Base-by-base conservation (phyloP, 2,797 vertebrate genomes). In the Chrysocyon brachyurus region DNA sequence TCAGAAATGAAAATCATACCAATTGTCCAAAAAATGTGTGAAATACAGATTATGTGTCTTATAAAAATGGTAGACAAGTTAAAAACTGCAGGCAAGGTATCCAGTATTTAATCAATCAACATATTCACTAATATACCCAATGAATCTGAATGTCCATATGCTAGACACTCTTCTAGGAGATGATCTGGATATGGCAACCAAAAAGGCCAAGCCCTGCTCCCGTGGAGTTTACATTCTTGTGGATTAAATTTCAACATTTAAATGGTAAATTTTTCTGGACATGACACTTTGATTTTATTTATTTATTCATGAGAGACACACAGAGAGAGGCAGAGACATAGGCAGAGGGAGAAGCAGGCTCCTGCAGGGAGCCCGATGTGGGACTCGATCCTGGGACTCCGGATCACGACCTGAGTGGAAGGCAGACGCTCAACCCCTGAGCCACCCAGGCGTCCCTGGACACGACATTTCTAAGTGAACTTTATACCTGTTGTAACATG, bases 111-210 rank as follows among this genome's bases (percentile, higher is more conserved):
- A 57, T 49, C 66, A 59, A 36, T n/a, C 19, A 31, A 66, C 56
- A 57, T 6, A 85, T 5, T 56, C 49, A 46, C 46, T 19, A 49
- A 36, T 12, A 22, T 54, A 68, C 59, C 78, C 40, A 31, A 75
- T 2, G 7, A 61, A 22, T 16, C 8, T 2, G 2, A 59, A 66
- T 15, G 31, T 1, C 52, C 46, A 3, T 0, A 5, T 17, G 63
- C 36, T 54, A 78, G 52, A 21, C 3, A 10, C 4, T 0, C 3
- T 40, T 70, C 54, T 22, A 54, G 56, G 61, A 57, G 57, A 21
- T 40, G 15, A 5, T 66, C 56, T 54, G 26, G 36, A 36, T 16
- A 22, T 15, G 40, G 28, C 28, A 6, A 46, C 46, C 3, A 9
- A 16, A 52, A 12, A 66, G 12, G 64, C 33, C 52, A n/a, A 33